Percentiles rank a stretch among this genome's conserved stretches.
Evolutionary conservation across 2,797 vertebrate genomes (phyloP).

Genomic region (Sebastes itinus): DNA sequence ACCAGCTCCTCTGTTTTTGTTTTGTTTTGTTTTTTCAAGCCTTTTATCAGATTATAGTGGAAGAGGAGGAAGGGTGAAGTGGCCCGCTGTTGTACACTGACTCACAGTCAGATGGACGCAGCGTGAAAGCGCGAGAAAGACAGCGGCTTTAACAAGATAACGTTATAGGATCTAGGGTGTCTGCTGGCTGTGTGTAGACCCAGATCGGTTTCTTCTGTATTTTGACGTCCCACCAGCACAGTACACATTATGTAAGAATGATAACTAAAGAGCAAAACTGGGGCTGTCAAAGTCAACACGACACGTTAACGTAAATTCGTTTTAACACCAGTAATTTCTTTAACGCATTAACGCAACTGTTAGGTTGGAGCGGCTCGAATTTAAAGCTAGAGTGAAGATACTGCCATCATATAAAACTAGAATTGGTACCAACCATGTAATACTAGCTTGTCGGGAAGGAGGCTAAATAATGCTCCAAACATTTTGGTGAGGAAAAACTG

Average conservation of each 20-base stretch:
- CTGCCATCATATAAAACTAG: no score
- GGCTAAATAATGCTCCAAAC: no score
- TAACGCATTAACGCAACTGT: no score
- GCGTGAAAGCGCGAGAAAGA: slow-evolving; percentile 33
- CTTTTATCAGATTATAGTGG: slow-evolving; percentile 60
- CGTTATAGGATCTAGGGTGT: neutral
- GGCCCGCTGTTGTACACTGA: slow-evolving; percentile 34
- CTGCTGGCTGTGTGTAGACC: neutral
- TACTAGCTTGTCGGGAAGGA: no score
- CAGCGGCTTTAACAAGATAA: slow-evolving; percentile 13
- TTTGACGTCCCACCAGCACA: neutral
- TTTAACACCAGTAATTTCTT: no score
- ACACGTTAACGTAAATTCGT: no score
- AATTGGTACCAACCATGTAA: no score
- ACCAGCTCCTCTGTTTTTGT: slow-evolving; percentile 50
- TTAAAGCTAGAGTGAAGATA: no score
- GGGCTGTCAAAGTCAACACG: no score
- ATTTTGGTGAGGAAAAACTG: no score
- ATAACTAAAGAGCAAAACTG: neutral
- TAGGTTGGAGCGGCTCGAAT: no score
- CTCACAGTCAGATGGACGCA: slow-evolving; percentile 41
- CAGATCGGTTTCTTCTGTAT: neutral
- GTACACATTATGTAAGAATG: neutral
- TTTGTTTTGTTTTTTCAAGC: neutral
- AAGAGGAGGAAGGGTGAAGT: slow-evolving; percentile 44